Conservation (phyloP, 2,113 vertebrate species). For the Caloenas nicobarica region DNA sequence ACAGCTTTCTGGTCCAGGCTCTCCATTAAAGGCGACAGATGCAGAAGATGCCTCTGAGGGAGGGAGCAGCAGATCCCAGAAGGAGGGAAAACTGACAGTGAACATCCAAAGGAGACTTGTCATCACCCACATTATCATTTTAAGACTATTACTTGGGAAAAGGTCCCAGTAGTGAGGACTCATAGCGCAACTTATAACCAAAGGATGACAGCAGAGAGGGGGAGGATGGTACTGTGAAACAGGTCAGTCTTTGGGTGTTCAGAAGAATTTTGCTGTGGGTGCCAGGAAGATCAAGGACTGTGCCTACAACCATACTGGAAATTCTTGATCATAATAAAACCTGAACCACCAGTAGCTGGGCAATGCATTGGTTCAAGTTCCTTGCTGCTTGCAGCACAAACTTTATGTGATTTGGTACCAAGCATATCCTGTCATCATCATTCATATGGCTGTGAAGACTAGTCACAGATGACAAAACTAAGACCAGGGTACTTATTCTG, state of each 20-base stretch:
- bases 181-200: neutral
- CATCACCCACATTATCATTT: neutral
- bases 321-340: neutral
- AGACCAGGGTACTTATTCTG: neutral
- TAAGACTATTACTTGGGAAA: neutral
- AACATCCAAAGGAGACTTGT: neutral
- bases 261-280: neutral
- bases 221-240: neutral
- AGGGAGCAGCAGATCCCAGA: neutral
- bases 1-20: neutral
- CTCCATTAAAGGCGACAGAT: neutral
- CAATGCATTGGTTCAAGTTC: fast-evolving
- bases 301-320: neutral
- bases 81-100: neutral
- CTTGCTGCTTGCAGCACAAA: neutral
- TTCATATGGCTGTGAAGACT: neutral
- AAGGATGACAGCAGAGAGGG: neutral
- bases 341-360: neutral
- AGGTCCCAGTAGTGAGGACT: neutral
- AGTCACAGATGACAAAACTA: neutral
- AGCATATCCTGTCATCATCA: neutral
- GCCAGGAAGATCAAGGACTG: neutral
- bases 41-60: neutral
- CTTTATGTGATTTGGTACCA: neutral
- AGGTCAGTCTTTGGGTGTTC: neutral